Conservation (phyloP, 2,888 invertebrate species). For the Polydrusus tereticollis region DNA sequence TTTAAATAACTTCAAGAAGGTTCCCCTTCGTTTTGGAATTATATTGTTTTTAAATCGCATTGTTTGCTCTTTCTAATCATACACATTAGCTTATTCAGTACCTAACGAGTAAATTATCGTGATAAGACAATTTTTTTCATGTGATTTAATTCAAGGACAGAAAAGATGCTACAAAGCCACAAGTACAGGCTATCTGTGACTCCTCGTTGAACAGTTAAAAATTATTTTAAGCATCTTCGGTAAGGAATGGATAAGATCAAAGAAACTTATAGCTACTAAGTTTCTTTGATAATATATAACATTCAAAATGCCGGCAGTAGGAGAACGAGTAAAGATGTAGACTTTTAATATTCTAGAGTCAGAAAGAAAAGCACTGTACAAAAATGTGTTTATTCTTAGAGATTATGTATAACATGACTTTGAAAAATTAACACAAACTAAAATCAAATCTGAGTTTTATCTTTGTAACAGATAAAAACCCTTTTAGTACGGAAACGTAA, state of each 20-base stretch:
- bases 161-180: too few species aligned
- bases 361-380: too few species aligned
- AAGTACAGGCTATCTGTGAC: too few species aligned
- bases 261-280: too few species aligned
- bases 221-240: too few species aligned
- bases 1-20: constrained; percentile 18
- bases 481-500: not conserved
- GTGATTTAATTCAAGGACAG: not conserved
- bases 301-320: too few species aligned
- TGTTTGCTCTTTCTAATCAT: constrained; percentile 25
- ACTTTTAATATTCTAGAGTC: too few species aligned
- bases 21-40: constrained; percentile 4
- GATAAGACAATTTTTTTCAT: not conserved
- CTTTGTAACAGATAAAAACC: not conserved
- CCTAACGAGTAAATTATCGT: not conserved
- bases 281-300: too few species aligned
- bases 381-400: not conserved
- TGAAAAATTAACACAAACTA: not conserved
- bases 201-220: too few species aligned
- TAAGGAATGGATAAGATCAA: too few species aligned
- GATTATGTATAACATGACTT: not conserved
- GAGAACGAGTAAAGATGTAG: too few species aligned
- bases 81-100: constrained; percentile 11
- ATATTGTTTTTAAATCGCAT: constrained; percentile 27
- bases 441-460: constrained; percentile 2